phyloP scores from a whole-genome alignment of 2,113 vertebrate genomes.

The Gadus macrocephalus region DNA sequence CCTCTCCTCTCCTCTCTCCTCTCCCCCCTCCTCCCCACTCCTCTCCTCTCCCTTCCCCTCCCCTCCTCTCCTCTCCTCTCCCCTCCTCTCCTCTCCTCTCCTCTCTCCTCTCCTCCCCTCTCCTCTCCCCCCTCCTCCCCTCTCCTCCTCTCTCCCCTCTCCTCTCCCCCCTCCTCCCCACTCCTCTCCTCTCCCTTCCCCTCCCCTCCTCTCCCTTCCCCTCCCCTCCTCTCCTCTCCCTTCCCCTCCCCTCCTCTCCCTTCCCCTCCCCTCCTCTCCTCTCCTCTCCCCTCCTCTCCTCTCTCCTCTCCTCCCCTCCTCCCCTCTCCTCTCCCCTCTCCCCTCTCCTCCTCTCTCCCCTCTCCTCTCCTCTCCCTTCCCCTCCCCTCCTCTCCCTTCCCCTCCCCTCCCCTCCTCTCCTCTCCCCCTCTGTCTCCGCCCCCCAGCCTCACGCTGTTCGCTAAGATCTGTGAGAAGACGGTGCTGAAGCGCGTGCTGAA shows the following conservation, averaged over 20 bases:
- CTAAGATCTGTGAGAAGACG: conserved; percentile 98
- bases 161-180: background rate
- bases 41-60: conserved; percentile 11
- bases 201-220: conserved; percentile 14
- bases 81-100: background rate
- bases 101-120: background rate
- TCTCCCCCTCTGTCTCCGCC: background rate
- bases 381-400: conserved; percentile 15
- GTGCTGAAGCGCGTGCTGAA: conserved; percentile 97
- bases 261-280: too few relatives aligned
- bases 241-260: conserved; percentile 20
- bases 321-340: conserved; percentile 2
- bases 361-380: conserved; percentile 11
- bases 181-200: conserved; percentile 19
- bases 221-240: conserved; percentile 21
- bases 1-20: conserved; percentile 14
- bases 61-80: conserved; percentile 4
- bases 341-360: conserved; percentile 13
- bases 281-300: conserved; percentile 4
- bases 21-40: too few relatives aligned
- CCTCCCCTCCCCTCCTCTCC: conserved; percentile 12
- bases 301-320: conserved; percentile 7
- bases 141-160: conserved; percentile 16
- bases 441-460: conserved; percentile 89
- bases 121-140: background rate